Evolutionary conservation across 2,888 invertebrate species (phyloP), one percentile per base, ranked within the genome.

Genomic region (Andrena fulva): DNA sequence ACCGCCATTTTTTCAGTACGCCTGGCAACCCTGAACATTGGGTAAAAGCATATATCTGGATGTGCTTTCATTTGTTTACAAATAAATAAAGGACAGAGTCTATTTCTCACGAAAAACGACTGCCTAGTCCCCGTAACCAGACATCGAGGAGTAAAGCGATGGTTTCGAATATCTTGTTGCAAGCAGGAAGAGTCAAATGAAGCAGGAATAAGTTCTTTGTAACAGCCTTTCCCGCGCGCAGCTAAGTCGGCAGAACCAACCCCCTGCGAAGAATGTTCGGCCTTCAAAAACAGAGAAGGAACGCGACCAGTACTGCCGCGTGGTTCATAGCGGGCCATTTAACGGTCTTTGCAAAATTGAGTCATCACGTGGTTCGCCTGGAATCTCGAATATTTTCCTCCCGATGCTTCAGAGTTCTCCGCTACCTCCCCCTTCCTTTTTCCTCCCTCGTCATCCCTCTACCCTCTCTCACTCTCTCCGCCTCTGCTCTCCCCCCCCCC

Each of bases 331-430:
- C 90, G 90, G 90, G 92, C 93, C 92, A 92, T 93, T 94, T 93
- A 94, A 93, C 93, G 93, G 91, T 93, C 93, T 92, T 92, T 89
- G 91, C 92, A 91, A 92, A 94, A 94, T 94, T 94, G 93, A 94
- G 93, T 93, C 93, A 93, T 94, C 93, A 92, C 93, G 93, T 91
- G 93, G 93, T 93, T 93, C 91, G 90, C 93, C 91, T 90, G 93
- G 93, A 94, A 94, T 93, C 93, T 92, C 92, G 93, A 92, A 93
- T 93, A 93, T 94, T 94, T 93, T 93, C 95, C 95, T 95, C 95
- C 94, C 95, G 95, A 95, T 95, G 95, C 83, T 86, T 85, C 87
- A 78, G 84, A 78, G 62, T 78, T 79, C 86, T 82, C 82, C 80
- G 72, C 70, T 20, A 64, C 60, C 62, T 50, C 54, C 60, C 31